Conservation (phyloP, 2,888 invertebrate genomes). For the Thumatha senex region DNA sequence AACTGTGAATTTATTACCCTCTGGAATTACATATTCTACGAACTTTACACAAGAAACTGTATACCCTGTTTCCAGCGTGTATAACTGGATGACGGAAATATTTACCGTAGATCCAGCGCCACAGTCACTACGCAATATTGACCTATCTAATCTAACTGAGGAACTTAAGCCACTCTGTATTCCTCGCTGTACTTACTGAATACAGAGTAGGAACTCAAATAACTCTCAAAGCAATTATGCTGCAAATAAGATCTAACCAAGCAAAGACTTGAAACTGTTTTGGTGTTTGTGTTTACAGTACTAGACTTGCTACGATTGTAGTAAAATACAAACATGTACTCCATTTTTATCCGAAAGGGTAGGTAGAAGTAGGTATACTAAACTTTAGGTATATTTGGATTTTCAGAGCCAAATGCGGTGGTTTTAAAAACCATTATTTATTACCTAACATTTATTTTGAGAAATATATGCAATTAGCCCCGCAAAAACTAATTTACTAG, state of each 20-base stretch:
- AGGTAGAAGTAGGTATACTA: no score
- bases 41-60: slow-evolving; percentile 6
- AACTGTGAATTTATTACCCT: no score
- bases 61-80: neutral
- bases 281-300: neutral
- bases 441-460: no score
- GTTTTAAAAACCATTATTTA: no score
- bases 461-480: no score
- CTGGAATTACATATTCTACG: neutral
- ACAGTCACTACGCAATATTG: slow-evolving; percentile 19
- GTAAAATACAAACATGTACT: no score
- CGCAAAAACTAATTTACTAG: no score
- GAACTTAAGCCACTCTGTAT: slow-evolving; percentile 22
- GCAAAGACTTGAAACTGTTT: slow-evolving; percentile 1
- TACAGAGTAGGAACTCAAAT: slow-evolving; percentile 8
- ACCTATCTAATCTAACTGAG: slow-evolving; percentile 35
- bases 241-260: neutral
- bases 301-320: neutral
- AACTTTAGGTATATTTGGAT: no score
- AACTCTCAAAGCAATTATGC: slow-evolving; percentile 8
- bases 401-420: no score
- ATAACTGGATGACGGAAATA: slow-evolving; percentile 21
- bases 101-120: slow-evolving; percentile 13
- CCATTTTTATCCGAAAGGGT: no score
- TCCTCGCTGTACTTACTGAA: slow-evolving; percentile 1